Evolutionary conservation across 2,113 vertebrate genomes (phyloP), one percentile per base, ranked within the genome.

Genomic region (Agelaius phoeniceus): DNA sequence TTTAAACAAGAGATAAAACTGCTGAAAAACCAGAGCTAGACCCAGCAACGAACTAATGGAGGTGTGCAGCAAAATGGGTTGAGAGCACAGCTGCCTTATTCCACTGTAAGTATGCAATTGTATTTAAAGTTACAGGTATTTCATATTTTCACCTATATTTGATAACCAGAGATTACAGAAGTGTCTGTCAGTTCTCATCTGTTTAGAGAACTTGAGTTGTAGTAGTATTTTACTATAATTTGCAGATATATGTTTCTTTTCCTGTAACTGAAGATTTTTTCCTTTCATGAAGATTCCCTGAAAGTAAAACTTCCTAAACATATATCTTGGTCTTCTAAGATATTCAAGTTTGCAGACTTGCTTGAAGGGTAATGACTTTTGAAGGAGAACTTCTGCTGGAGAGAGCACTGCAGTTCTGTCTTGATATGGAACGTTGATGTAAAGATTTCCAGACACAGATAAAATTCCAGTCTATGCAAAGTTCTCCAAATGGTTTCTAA

Each of bases 31-130:
- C 61, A 48, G 68, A 74, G 21, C 63, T 66, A 63, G 59, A 58
- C 63, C 21, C 35, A 71, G 2, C 57, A 37, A 43, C 0, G 0
- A 30, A 26, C 49, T 49, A 21, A 84, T 84, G 92, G 76, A 84
- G 30, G 4, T 26, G 49, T 84, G 66, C 74, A 66, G 49, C 69
- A 89, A 65, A 54, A 96, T 97, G 95, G 91, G 94, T 91, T 97
- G 89, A 97, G 77, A 69, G 58, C 46, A 23, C 44, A 76, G 44
- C 49, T 65, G 35, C 66, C 54, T 89, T 75, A 61, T 22, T 79
- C 37, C n/a, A 59, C 51, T 4, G 96, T 96, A 66, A 95, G 95
- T 94, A 79, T 39, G n/a, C 61, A 81, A 13, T n/a, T 86, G 23
- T 69, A 35, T 33, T 77, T 88, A 15, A 58, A 86, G 23, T 46